Conservation (phyloP, 1,140 invertebrate species). For the Caenorhabditis brenneri region DNA sequence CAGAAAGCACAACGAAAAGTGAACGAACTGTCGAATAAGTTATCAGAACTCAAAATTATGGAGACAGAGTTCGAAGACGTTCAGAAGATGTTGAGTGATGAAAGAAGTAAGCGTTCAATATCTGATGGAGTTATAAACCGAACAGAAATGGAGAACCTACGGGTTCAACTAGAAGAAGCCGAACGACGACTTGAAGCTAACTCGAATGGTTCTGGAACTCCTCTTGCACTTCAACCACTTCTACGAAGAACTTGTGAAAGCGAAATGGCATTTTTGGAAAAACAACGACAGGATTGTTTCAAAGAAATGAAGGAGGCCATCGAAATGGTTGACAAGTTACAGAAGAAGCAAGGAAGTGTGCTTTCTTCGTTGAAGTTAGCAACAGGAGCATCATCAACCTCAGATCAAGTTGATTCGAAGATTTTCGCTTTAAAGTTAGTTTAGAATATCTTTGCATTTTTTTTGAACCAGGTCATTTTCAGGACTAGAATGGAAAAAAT, state of each 20-base stretch:
- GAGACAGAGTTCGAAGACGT: slow-evolving; percentile 65
- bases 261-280: slow-evolving; percentile 64
- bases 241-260: slow-evolving; percentile 66
- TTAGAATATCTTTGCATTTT: too few species aligned
- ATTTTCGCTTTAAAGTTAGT: slow-evolving; percentile 68
- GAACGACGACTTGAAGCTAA: slow-evolving; percentile 62
- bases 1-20: slow-evolving; percentile 61
- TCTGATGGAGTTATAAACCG: slow-evolving; percentile 43
- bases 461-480: slow-evolving; percentile 24
- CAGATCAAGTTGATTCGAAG: slow-evolving; percentile 66
- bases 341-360: slow-evolving; percentile 65
- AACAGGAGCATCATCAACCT: slow-evolving; percentile 66
- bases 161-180: slow-evolving; percentile 62
- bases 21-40: slow-evolving; percentile 55
- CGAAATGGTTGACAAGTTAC: slow-evolving; percentile 67
- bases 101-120: slow-evolving; percentile 50
- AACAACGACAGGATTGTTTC: slow-evolving; percentile 62
- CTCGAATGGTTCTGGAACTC: slow-evolving; percentile 40
- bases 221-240: slow-evolving; percentile 64
- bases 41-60: slow-evolving; percentile 63
- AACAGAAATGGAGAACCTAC: slow-evolving; percentile 60
- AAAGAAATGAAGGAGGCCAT: slow-evolving; percentile 68
- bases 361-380: slow-evolving; percentile 68
- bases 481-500: slow-evolving; percentile 70
- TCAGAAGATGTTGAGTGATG: slow-evolving; percentile 56